These are phyloP conservation scores for Muscicapa striata DNA, from an alignment of 2,797 vertebrate species.

Conservation along the genomic window DNA sequence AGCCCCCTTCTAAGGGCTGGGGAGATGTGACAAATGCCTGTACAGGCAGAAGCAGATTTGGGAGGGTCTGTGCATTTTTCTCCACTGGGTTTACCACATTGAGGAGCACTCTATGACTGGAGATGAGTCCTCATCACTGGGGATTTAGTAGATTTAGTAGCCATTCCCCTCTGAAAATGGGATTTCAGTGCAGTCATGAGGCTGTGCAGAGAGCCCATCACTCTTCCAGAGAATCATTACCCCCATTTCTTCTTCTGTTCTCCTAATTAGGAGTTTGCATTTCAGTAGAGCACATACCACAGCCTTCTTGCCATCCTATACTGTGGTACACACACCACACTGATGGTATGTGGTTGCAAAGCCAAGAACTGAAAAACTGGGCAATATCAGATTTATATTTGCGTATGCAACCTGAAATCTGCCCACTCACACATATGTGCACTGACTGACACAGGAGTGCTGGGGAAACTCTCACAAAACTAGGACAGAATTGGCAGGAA, in stretches of 20 bases:
- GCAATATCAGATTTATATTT: slow-evolving; percentile 39
- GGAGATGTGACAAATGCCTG: neutral
- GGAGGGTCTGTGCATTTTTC: neutral
- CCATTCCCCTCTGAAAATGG: neutral
- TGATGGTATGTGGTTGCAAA: neutral
- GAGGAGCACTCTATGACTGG: neutral
- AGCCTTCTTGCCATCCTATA: neutral
- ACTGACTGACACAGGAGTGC: neutral
- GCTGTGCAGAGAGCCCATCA: neutral
- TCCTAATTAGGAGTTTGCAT: neutral
- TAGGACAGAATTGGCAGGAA: slow-evolving; percentile 4
- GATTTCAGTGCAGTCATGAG: neutral
- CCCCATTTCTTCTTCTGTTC: slow-evolving; percentile 26
- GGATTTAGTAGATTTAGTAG: neutral
- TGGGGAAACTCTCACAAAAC: neutral
- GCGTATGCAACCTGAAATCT: neutral
- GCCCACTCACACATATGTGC: neutral
- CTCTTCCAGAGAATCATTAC: slow-evolving; percentile 2
- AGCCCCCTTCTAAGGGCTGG: neutral
- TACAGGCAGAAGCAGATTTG: neutral
- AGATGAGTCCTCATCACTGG: neutral
- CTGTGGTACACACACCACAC: rapidly evolving
- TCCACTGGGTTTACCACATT: neutral
- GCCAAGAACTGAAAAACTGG: slow-evolving; percentile 7
- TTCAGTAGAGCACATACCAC: neutral